Percentiles rank a stretch among this genome's conserved stretches.
phyloP scores from a whole-genome alignment of 2,113 vertebrate genomes.

The Nycticryphes semicollaris region DNA sequence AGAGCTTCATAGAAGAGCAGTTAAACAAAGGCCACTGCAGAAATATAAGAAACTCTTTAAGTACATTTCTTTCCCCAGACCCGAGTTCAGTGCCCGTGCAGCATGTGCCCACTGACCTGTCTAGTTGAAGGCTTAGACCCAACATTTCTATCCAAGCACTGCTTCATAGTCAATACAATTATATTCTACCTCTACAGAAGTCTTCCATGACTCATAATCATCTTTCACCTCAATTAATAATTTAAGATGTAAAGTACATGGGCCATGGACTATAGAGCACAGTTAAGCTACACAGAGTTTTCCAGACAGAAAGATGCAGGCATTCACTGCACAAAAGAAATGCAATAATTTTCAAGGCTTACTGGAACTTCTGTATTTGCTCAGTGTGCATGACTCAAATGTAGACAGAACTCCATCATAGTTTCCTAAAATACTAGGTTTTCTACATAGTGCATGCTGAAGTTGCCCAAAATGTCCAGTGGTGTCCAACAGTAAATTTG shows the following conservation, averaged over 20 bases:
- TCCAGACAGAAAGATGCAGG: background rate
- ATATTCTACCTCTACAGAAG: background rate
- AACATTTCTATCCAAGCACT: background rate
- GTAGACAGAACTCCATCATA: background rate
- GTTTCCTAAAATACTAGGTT: background rate
- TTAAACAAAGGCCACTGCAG: background rate
- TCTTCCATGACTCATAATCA: background rate
- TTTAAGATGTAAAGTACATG: background rate
- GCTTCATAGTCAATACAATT: background rate
- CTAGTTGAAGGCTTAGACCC: background rate
- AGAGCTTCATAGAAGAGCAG: background rate
- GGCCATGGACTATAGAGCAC: background rate
- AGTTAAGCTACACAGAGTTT: background rate
- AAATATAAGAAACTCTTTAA: background rate
- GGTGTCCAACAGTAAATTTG: background rate
- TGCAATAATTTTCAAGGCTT: background rate
- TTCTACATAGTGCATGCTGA: background rate
- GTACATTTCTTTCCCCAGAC: background rate
- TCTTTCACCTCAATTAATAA: background rate
- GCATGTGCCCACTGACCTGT: background rate
- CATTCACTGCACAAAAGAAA: background rate
- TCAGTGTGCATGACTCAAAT: background rate
- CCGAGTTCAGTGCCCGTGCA: background rate
- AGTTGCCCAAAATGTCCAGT: background rate
- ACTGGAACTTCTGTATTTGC: background rate